A percentile compares a stretch with the other conserved stretches of the same genome.
phyloP scores from a whole-genome alignment of 1,140 invertebrate genomes.

The Zelostemma sp. region DNA sequence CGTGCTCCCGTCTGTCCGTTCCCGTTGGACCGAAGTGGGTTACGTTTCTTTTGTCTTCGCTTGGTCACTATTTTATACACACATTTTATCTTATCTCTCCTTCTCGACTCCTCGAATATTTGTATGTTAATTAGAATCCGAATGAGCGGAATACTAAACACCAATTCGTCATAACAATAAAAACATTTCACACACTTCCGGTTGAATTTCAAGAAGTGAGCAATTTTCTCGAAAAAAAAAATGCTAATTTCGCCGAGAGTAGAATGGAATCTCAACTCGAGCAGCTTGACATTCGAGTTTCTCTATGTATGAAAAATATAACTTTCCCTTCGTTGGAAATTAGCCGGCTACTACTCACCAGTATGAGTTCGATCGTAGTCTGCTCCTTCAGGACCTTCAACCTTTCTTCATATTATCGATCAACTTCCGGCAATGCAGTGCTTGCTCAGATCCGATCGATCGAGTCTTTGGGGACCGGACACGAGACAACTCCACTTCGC shows the following conservation, averaged over 20 bases:
- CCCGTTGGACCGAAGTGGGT: constrained; percentile 42
- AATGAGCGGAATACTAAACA: too few species aligned
- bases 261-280: background rate
- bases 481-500: constrained; percentile 12
- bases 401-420: constrained; percentile 22
- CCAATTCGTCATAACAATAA: too few species aligned
- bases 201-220: too few species aligned
- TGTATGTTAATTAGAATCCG: too few species aligned
- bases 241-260: too few species aligned
- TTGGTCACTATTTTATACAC: constrained; percentile 13
- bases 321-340: too few species aligned
- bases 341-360: constrained; percentile 29
- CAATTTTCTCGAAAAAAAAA: too few species aligned
- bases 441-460: too few species aligned
- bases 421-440: constrained; percentile 1
- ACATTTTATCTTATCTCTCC: background rate
- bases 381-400: constrained; percentile 12
- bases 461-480: background rate
- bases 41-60: constrained; percentile 48
- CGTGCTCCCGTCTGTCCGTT: constrained; percentile 28
- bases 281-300: too few species aligned
- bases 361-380: constrained; percentile 25
- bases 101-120: too few species aligned
- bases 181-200: too few species aligned
- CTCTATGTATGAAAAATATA: too few species aligned